Conservation (phyloP, 2,113 vertebrate species). For the Hiodon tergisus region DNA sequence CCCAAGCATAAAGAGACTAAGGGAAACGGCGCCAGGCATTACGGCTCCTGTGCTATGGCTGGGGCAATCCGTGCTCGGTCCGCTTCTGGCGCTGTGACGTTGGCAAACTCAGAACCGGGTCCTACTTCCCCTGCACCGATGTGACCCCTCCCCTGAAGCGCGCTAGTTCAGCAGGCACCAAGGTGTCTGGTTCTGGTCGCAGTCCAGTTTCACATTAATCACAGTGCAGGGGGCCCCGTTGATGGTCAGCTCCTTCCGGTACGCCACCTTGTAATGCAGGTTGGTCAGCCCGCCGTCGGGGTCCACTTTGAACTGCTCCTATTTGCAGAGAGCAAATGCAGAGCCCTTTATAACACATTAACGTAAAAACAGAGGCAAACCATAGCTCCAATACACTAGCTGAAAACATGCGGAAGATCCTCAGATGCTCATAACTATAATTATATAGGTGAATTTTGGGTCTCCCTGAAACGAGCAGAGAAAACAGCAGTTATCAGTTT, state of each 20-base stretch:
- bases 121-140: not conserved
- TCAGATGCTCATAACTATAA: too few relatives aligned
- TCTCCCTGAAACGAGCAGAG: not conserved
- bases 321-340: not conserved
- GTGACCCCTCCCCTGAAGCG: rapidly evolving
- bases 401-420: not conserved
- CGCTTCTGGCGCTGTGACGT: not conserved
- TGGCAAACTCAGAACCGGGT: not conserved
- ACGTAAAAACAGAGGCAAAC: not conserved
- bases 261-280: constrained; percentile 78
- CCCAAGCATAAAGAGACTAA: not conserved
- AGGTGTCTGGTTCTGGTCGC: constrained; percentile 77
- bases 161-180: constrained; percentile 77
- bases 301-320: constrained; percentile 97
- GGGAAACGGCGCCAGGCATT: not conserved
- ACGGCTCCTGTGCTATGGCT: not conserved
- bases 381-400: not conserved
- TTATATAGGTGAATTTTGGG: not conserved
- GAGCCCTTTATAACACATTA: not conserved
- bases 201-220: constrained; percentile 78
- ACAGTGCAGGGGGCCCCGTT: constrained; percentile 82
- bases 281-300: constrained; percentile 83
- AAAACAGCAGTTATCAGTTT: too few relatives aligned
- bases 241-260: constrained; percentile 74
- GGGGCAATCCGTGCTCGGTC: not conserved